phyloP scores from a whole-genome alignment of 2,797 vertebrate species.

The Melanotaenia nigrans region DNA sequence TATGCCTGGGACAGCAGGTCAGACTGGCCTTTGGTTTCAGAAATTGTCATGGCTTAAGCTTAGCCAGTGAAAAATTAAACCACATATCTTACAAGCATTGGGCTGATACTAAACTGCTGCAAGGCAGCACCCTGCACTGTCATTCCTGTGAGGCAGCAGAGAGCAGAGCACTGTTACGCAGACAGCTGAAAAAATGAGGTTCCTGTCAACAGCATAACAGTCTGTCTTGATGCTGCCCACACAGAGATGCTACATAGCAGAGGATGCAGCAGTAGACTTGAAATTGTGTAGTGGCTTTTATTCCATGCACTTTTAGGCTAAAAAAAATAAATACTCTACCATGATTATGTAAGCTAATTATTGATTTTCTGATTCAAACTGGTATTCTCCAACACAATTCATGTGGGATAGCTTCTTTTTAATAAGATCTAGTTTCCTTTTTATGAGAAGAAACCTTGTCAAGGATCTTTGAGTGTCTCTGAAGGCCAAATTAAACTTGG shows the following conservation, averaged over 20 bases:
- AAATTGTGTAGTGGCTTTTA: background rate
- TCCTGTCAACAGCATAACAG: conserved; percentile 22
- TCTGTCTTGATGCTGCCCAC: conserved; percentile 13
- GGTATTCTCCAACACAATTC: background rate
- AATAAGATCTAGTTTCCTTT: conserved; percentile 13
- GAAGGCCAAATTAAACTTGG: background rate
- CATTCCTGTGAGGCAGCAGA: conserved; percentile 29
- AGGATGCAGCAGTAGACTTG: background rate
- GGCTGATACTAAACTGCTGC: conserved; percentile 29
- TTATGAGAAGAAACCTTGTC: conserved; percentile 8
- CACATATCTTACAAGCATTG: background rate
- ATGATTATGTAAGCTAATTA: background rate
- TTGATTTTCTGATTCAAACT: conserved; percentile 19
- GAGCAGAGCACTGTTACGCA: conserved; percentile 26
- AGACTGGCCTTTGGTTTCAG: conserved; percentile 5
- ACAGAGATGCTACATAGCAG: background rate
- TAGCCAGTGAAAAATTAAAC: background rate
- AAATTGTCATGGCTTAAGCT: conserved; percentile 10
- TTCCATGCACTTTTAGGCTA: conserved; percentile 1
- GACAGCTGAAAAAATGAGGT: conserved; percentile 26
- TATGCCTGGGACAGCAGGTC: background rate
- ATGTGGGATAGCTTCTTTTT: background rate
- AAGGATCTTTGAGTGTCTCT: conserved; percentile 8
- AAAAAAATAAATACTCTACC: background rate
- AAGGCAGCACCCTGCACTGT: conserved; percentile 51